A percentile compares a stretch with the other conserved stretches of the same genome.
Conservation (phyloP, 1,140 invertebrate genomes). For the Philopotamus ludificatus region DNA sequence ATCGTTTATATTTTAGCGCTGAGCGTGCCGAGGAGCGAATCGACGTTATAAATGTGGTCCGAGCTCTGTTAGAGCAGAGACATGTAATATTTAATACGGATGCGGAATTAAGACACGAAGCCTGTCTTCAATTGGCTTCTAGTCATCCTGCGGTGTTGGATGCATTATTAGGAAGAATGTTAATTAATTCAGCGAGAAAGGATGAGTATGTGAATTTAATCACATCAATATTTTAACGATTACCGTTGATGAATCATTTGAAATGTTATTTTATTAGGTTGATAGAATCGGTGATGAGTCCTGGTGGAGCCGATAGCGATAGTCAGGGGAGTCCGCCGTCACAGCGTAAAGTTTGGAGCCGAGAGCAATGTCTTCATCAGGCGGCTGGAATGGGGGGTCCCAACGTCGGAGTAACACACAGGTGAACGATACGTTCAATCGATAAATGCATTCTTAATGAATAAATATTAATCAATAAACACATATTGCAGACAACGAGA, state of each 20-base stretch:
- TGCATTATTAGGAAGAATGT: slow-evolving; percentile 56
- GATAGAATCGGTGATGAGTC: slow-evolving; percentile 8
- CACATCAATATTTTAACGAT: no score
- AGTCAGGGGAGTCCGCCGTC: slow-evolving; percentile 45
- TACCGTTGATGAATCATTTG: not conserved
- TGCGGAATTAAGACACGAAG: slow-evolving; percentile 77
- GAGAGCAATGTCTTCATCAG: slow-evolving; percentile 72
- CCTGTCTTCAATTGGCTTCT: slow-evolving; percentile 83
- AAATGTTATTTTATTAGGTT: not conserved
- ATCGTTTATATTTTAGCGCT: slow-evolving; percentile 48
- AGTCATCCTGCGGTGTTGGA: slow-evolving; percentile 77
- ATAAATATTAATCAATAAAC: slow-evolving; percentile 1
- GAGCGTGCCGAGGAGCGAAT: slow-evolving; percentile 77
- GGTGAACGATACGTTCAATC: no score
- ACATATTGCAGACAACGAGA: slow-evolving; percentile 46
- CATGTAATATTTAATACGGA: slow-evolving; percentile 74
- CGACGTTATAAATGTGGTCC: slow-evolving; percentile 86
- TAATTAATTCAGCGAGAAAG: slow-evolving; percentile 23
- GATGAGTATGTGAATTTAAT: slow-evolving; percentile 37
- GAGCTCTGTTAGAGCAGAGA: slow-evolving; percentile 78
- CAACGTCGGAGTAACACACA: slow-evolving; percentile 52
- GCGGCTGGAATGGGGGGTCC: slow-evolving; percentile 66
- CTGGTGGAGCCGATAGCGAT: slow-evolving; percentile 36
- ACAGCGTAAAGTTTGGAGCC: slow-evolving; percentile 61
- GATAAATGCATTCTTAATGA: not conserved